Evolutionary conservation across 1,140 invertebrate species (phyloP), one percentile per base, ranked within the genome.

Genomic region (Conopomorpha cramerella): DNA sequence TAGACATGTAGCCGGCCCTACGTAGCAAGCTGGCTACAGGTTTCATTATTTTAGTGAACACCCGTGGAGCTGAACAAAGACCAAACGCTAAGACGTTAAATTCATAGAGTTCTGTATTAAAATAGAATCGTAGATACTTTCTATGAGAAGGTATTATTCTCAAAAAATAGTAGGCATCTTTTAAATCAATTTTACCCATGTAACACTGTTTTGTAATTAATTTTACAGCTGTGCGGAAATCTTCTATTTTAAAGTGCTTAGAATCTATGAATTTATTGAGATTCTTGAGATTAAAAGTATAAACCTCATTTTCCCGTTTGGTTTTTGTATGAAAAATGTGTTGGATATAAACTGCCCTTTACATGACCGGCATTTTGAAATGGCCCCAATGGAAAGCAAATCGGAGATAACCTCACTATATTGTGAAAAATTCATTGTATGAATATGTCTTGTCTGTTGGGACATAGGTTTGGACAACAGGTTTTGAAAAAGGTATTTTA

Each of bases 11-110:
- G 11, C 38, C 39, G 8, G 8, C 4, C 7, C 3, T 10, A 27
- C 51, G 33, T 7, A 48, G 19, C 6, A 18, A 16, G 6, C n/a
- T 25, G 6, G n/a, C 23, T 25, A 25, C 23, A 18, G 41, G 41
- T 39, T 43, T 50, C 27, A 50, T 39, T 4, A 50, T 23, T 38
- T 50, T 46, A 7, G 48, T 50, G 10, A 46, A 47, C n/a, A 50
- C 16, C 10, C 26, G 38, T 4, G 48, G 48, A 1, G 44, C 44
- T 3, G 36, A 41, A 32, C n/a, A 27, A 4, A 49, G n/a, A 8
- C 46, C 43, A 35, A 41, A 51, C n/a, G 43, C 43, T 14, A 51
- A 28, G 4, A 34, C 35, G 17, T 41, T 46, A 36, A 46, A 49
- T 34, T 51, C 35, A 27, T 39, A 46, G 3, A 45, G 16, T 19